Conservation (phyloP, 2,888 invertebrate species). For the Mythimna albipuncta region DNA sequence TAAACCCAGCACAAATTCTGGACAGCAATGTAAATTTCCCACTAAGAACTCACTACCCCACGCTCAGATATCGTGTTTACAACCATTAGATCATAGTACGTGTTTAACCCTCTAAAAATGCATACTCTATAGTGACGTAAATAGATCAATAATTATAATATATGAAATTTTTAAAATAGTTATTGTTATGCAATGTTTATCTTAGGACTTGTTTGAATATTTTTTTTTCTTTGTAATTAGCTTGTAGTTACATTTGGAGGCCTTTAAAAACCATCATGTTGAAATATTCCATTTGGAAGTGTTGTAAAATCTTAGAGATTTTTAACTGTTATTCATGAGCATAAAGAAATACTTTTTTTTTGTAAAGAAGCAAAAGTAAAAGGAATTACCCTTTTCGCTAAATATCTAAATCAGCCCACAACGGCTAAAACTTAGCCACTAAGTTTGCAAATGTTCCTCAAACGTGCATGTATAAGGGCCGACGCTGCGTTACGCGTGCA, state of each 20-base stretch:
- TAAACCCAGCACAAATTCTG: too few relatives aligned
- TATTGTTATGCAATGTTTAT: conserved; percentile 60
- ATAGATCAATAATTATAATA: conserved; percentile 67
- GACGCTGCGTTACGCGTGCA: too few relatives aligned
- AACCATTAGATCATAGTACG: not conserved
- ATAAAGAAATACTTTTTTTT: not conserved
- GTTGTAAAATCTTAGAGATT: not conserved
- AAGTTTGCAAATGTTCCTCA: not conserved
- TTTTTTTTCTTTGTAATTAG: conserved; percentile 32
- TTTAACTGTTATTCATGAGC: not conserved
- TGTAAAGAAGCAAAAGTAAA: not conserved
- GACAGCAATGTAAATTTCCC: too few relatives aligned
- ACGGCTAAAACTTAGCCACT: not conserved
- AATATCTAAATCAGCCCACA: not conserved
- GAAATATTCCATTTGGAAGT: not conserved
- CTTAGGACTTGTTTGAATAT: conserved; percentile 45
- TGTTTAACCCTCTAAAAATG: not conserved
- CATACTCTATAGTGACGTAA: conserved; percentile 45
- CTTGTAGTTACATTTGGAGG: conserved; percentile 14
- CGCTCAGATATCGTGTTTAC: not conserved
- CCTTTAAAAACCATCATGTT: conserved; percentile 14
- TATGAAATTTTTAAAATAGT: conserved; percentile 64
- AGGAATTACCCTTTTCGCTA: not conserved
- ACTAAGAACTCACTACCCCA: too few relatives aligned
- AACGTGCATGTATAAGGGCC: too few relatives aligned